Evolutionary conservation across 2,888 invertebrate species (phyloP).

Genomic region (Caenorhabditis wallacei): DNA sequence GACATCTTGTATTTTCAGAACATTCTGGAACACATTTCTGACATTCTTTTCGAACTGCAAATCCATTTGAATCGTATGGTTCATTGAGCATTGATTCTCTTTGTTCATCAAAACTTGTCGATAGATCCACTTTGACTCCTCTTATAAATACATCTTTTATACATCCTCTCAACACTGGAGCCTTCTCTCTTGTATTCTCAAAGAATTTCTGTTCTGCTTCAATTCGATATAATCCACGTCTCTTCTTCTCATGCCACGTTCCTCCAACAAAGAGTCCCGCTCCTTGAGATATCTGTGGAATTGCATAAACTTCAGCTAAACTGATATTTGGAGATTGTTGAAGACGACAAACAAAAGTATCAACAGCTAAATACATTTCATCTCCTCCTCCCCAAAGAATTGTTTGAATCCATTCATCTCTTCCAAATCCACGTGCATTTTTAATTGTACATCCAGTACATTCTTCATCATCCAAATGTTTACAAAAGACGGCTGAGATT

Average conservation of each 20-base stretch:
- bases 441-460: slow-evolving; percentile 50
- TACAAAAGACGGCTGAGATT: slow-evolving; percentile 65
- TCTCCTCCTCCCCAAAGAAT: slow-evolving; percentile 66
- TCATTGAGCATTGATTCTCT: slow-evolving; percentile 58
- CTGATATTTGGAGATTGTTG: slow-evolving; percentile 44
- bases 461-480: slow-evolving; percentile 57
- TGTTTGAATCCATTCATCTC: slow-evolving; percentile 68
- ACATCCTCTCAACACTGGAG: slow-evolving; percentile 73
- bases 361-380: slow-evolving; percentile 56
- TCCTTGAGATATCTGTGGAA: slow-evolving; percentile 64
- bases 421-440: slow-evolving; percentile 61
- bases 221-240: slow-evolving; percentile 66
- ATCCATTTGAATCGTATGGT: slow-evolving; percentile 57
- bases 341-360: slow-evolving; percentile 59
- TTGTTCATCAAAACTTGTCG: slow-evolving; percentile 61
- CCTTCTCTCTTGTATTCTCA: slow-evolving; percentile 76
- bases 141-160: slow-evolving; percentile 71
- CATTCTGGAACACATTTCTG: slow-evolving; percentile 59
- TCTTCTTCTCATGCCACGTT: slow-evolving; percentile 71
- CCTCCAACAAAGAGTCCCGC: slow-evolving; percentile 71
- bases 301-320: slow-evolving; percentile 65
- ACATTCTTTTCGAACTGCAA: slow-evolving; percentile 66
- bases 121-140: slow-evolving; percentile 66
- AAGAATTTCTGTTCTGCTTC: slow-evolving; percentile 72
- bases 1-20: slow-evolving; percentile 55